A percentile compares a stretch with the other conserved stretches of the same genome.
phyloP scores from a whole-genome alignment of 1,140 invertebrate species.

The Thalassaphorura encarpata region DNA sequence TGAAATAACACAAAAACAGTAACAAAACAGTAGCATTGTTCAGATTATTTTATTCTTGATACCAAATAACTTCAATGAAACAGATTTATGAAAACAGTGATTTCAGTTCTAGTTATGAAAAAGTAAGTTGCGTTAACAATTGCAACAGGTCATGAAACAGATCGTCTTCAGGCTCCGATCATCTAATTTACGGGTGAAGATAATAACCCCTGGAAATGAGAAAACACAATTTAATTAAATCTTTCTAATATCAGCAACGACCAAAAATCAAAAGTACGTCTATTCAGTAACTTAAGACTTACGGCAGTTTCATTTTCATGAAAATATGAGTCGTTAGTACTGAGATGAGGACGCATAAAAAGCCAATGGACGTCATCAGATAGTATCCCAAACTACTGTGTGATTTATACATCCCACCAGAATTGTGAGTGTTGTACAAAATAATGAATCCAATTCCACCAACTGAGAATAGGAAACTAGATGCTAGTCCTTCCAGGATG shows the following conservation, averaged over 20 bases:
- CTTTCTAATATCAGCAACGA: not conserved
- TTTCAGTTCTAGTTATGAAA: too few relatives aligned
- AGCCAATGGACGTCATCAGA: conserved; percentile 82
- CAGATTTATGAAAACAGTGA: too few relatives aligned
- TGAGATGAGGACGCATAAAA: conserved; percentile 83
- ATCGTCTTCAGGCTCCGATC: too few relatives aligned
- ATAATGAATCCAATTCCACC: conserved; percentile 95
- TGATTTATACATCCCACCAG: conserved; percentile 83
- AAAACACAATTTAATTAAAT: not conserved
- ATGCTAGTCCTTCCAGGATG: conserved; percentile 96
- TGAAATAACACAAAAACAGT: too few relatives aligned
- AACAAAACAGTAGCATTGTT: too few relatives aligned
- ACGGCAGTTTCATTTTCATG: conserved; percentile 97
- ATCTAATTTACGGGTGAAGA: conserved; percentile 29
- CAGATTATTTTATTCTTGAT: too few relatives aligned
- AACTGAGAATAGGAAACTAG: conserved; percentile 90
- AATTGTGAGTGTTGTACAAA: conserved; percentile 83
- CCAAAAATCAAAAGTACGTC: not conserved
- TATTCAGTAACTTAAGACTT: conserved; percentile 35
- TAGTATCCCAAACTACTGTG: conserved; percentile 40
- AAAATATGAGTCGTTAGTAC: conserved; percentile 97
- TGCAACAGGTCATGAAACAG: too few relatives aligned
- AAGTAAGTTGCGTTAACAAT: too few relatives aligned
- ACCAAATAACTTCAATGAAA: too few relatives aligned
- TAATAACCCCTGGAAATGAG: conserved; percentile 28